These are phyloP conservation scores for Drosophila lacteicornis DNA, from an alignment of 1,140 invertebrate species.

Conservation along the genomic window DNA sequence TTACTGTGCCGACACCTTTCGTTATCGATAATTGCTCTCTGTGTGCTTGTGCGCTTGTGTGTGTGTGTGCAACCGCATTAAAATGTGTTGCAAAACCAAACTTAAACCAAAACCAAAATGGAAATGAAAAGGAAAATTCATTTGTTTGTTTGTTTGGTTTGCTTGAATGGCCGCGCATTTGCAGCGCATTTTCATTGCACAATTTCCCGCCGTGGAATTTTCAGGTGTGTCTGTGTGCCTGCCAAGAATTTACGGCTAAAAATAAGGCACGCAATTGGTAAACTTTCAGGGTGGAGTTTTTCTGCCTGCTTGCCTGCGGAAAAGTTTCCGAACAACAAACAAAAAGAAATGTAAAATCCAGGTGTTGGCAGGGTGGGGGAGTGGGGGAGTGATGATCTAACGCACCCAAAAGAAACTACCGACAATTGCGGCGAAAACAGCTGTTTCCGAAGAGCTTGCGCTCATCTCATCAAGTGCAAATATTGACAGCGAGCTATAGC, in stretches of 20 bases:
- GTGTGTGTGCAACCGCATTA: constrained; percentile 4
- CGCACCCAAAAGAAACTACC: background rate
- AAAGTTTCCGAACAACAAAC: constrained; percentile 20
- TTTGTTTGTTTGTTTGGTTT: constrained; percentile 45
- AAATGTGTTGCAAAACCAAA: constrained; percentile 33
- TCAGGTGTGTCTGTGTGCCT: constrained; percentile 39
- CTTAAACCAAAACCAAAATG: constrained; percentile 24
- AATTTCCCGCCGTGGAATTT: constrained; percentile 45
- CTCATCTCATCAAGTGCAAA: constrained; percentile 55
- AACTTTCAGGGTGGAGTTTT: constrained; percentile 21
- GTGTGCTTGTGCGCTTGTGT: background rate
- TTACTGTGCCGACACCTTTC: constrained; percentile 1
- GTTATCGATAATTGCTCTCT: constrained; percentile 1
- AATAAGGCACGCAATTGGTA: constrained; percentile 65
- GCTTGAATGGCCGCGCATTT: constrained; percentile 46
- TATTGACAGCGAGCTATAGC: constrained; percentile 40
- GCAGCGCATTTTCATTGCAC: constrained; percentile 39
- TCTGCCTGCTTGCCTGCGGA: constrained; percentile 3
- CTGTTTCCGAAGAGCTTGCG: constrained; percentile 41
- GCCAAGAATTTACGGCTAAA: constrained; percentile 67
- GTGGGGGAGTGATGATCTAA: constrained; percentile 27
- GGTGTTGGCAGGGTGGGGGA: background rate
- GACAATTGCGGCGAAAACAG: constrained; percentile 36
- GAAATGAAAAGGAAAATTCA: constrained; percentile 44
- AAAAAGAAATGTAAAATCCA: constrained; percentile 3